These are phyloP conservation scores for Coregonus clupeaformis DNA, from an alignment of 2,113 vertebrate species.

Conservation along the genomic window DNA sequence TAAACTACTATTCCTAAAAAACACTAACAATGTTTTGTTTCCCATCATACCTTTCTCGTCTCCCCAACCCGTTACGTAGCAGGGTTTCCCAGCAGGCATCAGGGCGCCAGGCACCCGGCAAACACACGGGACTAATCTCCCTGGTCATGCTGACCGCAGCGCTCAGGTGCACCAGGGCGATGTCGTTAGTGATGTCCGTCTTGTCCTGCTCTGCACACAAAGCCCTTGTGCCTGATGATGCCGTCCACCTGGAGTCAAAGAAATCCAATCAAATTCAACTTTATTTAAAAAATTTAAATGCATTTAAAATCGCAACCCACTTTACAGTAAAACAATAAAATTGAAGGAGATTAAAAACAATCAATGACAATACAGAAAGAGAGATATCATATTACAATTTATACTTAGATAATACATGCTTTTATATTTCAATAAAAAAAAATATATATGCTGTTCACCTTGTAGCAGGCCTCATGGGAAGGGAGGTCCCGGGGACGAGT, in stretches of 20 bases:
- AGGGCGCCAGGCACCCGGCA: conserved; percentile 52
- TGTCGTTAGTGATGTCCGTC: conserved; percentile 61
- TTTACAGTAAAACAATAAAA: too few relatives aligned
- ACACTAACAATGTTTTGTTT: background rate
- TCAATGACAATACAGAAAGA: too few relatives aligned
- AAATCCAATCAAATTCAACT: background rate
- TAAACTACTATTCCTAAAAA: too few relatives aligned
- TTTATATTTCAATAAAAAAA: too few relatives aligned
- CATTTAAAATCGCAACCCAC: background rate
- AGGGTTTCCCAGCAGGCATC: conserved; percentile 53
- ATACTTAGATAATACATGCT: too few relatives aligned
- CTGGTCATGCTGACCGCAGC: conserved; percentile 59
- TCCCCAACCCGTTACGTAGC: conserved; percentile 72
- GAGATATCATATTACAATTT: too few relatives aligned
- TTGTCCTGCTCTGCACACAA: conserved; percentile 57
- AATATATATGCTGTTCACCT: conserved; percentile 43
- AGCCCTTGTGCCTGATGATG: conserved; percentile 66
- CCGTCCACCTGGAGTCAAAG: conserved; percentile 39
- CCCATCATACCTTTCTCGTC: conserved; percentile 65
- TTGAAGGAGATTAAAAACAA: too few relatives aligned
- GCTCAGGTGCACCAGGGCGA: conserved; percentile 68
- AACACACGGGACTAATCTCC: conserved; percentile 69
- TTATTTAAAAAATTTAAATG: too few relatives aligned
- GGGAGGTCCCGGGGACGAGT: conserved; percentile 60
- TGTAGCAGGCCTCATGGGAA: conserved; percentile 58